A percentile compares a stretch with the other conserved stretches of the same genome.
Conservation (phyloP, 2,113 vertebrate species). For the Struthio camelus region DNA sequence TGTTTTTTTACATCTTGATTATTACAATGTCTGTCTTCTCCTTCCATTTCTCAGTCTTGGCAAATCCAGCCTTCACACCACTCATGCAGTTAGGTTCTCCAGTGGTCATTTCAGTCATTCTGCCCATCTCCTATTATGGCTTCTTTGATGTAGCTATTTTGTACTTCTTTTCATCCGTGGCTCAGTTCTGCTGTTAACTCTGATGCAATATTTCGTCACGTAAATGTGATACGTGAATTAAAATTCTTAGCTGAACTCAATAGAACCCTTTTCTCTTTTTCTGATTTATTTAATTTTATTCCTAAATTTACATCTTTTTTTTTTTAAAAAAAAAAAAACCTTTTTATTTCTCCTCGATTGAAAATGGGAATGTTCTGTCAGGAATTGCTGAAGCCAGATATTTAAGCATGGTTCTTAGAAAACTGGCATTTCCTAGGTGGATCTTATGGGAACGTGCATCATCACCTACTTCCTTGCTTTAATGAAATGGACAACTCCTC, state of each 20-base stretch:
- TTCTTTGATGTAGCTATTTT: not conserved
- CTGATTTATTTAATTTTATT: not conserved
- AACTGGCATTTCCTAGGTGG: not conserved
- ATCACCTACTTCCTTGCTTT: not conserved
- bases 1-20: not conserved
- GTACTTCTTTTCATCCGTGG: not conserved
- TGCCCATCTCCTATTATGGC: not conserved
- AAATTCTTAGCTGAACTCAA: not conserved
- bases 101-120: not conserved
- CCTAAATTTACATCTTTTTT: not conserved
- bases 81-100: not conserved
- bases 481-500: not conserved
- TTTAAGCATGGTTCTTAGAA: not conserved
- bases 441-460: not conserved
- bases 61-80: not conserved
- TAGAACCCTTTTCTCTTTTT: not conserved
- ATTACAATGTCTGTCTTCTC: not conserved
- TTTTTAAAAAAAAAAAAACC: not conserved
- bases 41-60: not conserved
- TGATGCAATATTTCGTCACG: not conserved
- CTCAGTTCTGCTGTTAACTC: not conserved
- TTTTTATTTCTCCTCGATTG: not conserved
- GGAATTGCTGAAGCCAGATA: not conserved
- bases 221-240: not conserved
- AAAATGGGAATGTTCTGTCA: not conserved